A percentile compares a stretch with the other conserved stretches of the same genome.
Evolutionary conservation across 2,888 invertebrate genomes (phyloP).

Genomic region (Hanleya hanleyi): DNA sequence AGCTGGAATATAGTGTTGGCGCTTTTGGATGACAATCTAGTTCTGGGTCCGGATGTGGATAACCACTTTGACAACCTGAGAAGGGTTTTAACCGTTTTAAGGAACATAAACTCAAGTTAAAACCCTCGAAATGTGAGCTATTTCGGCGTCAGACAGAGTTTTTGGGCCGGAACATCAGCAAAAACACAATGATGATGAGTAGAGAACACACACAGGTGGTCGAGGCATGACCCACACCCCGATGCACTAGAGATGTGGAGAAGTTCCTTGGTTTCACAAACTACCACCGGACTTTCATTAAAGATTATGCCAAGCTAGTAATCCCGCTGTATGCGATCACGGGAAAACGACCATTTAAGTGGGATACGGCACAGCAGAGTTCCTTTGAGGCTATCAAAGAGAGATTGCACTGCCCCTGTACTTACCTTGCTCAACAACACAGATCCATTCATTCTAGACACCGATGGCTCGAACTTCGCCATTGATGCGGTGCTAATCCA

Average conservation of each 20-base stretch:
- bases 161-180: slow-evolving; percentile 25
- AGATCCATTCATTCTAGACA: no score
- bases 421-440: no score
- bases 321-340: slow-evolving; percentile 21
- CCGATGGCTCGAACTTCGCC: no score
- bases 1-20: slow-evolving; percentile 34
- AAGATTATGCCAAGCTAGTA: background rate
- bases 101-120: slow-evolving; percentile 30
- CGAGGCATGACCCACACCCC: slow-evolving; percentile 28
- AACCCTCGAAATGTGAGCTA: slow-evolving; percentile 36
- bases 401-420: no score
- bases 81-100: slow-evolving; percentile 28
- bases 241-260: slow-evolving; percentile 28
- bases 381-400: slow-evolving; percentile 1
- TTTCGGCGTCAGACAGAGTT: slow-evolving; percentile 25
- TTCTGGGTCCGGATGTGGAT: slow-evolving; percentile 32
- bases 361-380: background rate
- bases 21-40: slow-evolving; percentile 43
- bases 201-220: slow-evolving; percentile 11
- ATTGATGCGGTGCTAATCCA: no score
- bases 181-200: slow-evolving; percentile 19
- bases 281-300: background rate
- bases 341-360: slow-evolving; percentile 10
- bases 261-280: background rate
- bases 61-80: slow-evolving; percentile 30